Evolutionary conservation across 2,888 invertebrate genomes (phyloP).

Genomic region (Agrotis exclamationis): DNA sequence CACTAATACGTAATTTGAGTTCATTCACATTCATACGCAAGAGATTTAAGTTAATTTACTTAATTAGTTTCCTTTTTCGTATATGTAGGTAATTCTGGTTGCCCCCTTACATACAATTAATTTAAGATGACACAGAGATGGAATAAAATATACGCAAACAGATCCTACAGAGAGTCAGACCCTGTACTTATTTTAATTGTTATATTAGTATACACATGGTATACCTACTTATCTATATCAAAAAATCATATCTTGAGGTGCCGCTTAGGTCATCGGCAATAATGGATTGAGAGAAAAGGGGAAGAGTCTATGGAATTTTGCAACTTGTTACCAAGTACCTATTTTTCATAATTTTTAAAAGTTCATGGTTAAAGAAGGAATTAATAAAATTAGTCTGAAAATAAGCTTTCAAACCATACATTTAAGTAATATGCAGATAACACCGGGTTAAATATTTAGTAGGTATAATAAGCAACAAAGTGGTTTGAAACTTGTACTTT

Average conservation of each 20-base stretch:
- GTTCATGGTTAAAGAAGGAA: background rate
- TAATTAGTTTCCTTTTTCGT: too few species aligned
- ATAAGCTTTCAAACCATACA: background rate
- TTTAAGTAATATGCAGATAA: background rate
- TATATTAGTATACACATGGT: too few species aligned
- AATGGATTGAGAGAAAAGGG: conserved; percentile 9
- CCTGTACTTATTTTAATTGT: background rate
- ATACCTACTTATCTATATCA: background rate
- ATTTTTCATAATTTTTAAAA: background rate
- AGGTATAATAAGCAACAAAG: background rate
- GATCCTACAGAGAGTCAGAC: background rate
- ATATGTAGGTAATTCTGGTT: background rate
- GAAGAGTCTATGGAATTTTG: background rate
- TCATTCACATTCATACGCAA: conserved; percentile 33
- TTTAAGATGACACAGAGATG: background rate
- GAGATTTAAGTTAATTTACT: conserved; percentile 24
- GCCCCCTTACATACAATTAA: conserved; percentile 3
- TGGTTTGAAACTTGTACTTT: conserved; percentile 6
- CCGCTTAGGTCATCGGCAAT: conserved; percentile 4
- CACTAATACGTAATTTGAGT: conserved; percentile 14
- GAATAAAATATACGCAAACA: background rate
- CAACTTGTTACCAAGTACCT: background rate
- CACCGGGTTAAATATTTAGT: background rate
- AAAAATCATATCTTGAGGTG: background rate
- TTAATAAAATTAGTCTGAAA: background rate